phyloP scores from a whole-genome alignment of 2,113 vertebrate species.

The Anhinga rufa region DNA sequence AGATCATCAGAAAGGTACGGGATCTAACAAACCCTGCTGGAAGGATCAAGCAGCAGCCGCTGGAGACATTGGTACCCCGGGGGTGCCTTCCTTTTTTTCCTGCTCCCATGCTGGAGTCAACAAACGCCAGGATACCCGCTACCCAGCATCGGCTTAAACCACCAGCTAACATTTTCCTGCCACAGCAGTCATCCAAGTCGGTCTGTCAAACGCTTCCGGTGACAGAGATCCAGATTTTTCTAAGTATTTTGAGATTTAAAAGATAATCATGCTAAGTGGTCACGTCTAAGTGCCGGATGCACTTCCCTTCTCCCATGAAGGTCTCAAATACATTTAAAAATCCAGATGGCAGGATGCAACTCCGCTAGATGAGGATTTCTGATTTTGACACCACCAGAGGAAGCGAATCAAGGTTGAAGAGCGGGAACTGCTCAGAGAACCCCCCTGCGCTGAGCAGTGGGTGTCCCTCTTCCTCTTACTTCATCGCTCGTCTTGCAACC shows the following conservation, averaged over 20 bases:
- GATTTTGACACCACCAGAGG: background rate
- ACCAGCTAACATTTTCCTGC: background rate
- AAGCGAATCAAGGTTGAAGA: background rate
- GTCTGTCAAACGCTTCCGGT: background rate
- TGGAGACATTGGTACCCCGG: accelerated
- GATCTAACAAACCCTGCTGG: background rate
- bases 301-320: background rate
- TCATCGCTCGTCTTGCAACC: background rate
- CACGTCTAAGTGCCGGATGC: background rate
- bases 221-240: background rate
- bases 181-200: background rate
- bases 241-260: background rate
- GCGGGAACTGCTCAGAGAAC: background rate
- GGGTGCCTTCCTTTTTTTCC: background rate
- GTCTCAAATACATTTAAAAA: background rate
- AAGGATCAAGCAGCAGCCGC: background rate
- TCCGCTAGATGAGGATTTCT: background rate
- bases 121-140: background rate
- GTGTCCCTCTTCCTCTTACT: background rate
- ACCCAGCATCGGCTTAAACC: background rate
- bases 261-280: background rate
- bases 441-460: background rate
- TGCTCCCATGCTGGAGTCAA: background rate
- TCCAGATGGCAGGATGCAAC: background rate
- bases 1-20: background rate